Base-by-base conservation (phyloP, 2,888 invertebrate species). In the Heliconius sara region DNA sequence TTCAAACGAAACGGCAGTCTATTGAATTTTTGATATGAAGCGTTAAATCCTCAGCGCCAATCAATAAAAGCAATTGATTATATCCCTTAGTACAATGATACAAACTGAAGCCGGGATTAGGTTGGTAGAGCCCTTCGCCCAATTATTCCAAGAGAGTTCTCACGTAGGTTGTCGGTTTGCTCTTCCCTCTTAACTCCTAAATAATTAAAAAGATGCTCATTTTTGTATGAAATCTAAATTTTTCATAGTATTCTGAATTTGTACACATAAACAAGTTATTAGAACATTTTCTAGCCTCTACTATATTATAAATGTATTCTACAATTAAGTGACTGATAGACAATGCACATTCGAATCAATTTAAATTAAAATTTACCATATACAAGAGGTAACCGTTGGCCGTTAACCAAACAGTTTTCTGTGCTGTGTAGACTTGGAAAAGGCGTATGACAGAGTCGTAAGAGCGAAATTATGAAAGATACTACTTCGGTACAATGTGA, bases 1-100 rank as follows among this genome's bases (percentile, higher is more conserved):
- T 30, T 72, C 63, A 10, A 71, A 70, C 57, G 63, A 63, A 73
- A 77, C 79, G 79, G 75, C 30, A 63, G 19, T 66, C 67, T 60
- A 82, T 82, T 81, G 52, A 67, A 57, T 63, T 77, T 73, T 73
- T 81, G 71, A 81, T 86, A 80, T 87, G 85, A 85, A 85, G 88
- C 89, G 87, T 85, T 81, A 87, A 85, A 90, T 89, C 88, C 88
- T 87, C 83, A 85, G 87, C 85, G 85, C 86, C 87, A 88, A 67
- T 78, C 88, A 91, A 92, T 90, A 89, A 90, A 90, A 90, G 91
- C 91, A 91, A 91, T 91, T 91, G 91, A 91, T 90, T 90, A 89
- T 89, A 85, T 86, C 88, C 86, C 84, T 87, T 84, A 91, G 83
- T 85, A 88, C 90, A 89, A 90, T 88, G 85, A 77, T 75, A 85